A percentile compares a stretch with the other conserved stretches of the same genome.
Evolutionary conservation across 2,113 vertebrate genomes (phyloP).

Genomic region (Grus americana): DNA sequence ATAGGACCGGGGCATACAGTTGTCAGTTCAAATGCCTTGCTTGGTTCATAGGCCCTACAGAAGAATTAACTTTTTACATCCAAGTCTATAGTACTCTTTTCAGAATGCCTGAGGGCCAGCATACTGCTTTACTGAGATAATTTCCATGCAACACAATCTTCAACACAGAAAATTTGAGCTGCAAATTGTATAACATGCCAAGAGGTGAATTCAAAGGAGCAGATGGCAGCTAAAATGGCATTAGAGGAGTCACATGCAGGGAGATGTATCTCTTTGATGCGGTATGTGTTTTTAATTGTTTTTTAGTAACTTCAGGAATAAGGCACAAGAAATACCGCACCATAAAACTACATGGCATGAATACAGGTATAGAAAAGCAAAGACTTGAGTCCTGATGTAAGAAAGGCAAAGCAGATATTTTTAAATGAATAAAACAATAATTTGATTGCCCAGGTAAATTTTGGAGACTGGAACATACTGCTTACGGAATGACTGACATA

Average conservation of each 20-base stretch:
- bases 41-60: neutral
- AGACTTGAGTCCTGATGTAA: neutral
- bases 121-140: neutral
- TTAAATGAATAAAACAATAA: neutral
- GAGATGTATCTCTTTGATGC: neutral
- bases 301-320: neutral
- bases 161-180: neutral
- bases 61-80: neutral
- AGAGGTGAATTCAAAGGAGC: neutral
- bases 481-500: neutral
- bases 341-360: neutral
- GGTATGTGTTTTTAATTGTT: accelerated
- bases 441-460: neutral
- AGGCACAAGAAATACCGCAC: neutral
- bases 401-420: neutral
- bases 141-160: neutral
- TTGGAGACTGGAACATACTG: neutral
- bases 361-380: neutral
- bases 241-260: neutral
- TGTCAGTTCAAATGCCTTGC: neutral
- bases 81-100: neutral
- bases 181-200: neutral
- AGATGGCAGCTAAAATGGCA: neutral
- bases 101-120: neutral
- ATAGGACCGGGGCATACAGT: neutral